Evolutionary conservation across 2,888 invertebrate species (phyloP).

Genomic region (Glaucopsyche alexis): DNA sequence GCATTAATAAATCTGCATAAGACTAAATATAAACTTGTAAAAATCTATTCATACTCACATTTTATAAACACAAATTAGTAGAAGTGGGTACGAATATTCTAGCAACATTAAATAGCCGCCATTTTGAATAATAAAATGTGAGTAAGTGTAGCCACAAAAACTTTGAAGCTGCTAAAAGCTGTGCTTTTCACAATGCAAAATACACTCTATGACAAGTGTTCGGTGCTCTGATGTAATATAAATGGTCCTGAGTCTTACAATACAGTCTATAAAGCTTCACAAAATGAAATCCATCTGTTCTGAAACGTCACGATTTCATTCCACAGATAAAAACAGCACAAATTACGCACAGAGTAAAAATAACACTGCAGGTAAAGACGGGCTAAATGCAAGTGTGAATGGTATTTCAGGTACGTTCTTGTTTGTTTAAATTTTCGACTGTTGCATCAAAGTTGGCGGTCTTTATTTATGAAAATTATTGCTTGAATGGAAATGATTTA

Average conservation of each 20-base stretch:
- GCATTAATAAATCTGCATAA: conserved; percentile 30
- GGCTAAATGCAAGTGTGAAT: conserved; percentile 59
- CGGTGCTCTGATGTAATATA: conserved; percentile 64
- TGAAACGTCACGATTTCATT: conserved; percentile 50
- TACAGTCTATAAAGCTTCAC: conserved; percentile 72
- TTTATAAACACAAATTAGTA: conserved; percentile 21
- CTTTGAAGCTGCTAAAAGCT: conserved; percentile 68
- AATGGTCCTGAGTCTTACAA: conserved; percentile 77
- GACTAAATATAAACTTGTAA: conserved; percentile 30
- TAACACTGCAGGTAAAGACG: conserved; percentile 67
- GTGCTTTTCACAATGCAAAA: conserved; percentile 63
- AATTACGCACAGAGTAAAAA: conserved; percentile 66
- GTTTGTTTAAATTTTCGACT: conserved; percentile 26
- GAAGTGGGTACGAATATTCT: conserved; percentile 27
- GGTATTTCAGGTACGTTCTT: conserved; percentile 39
- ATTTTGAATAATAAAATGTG: conserved; percentile 35
- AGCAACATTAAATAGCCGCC: conserved; percentile 36
- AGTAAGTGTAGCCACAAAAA: conserved; percentile 48
- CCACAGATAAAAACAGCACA: conserved; percentile 67
- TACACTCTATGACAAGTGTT: conserved; percentile 56
- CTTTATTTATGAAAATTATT: neutral
- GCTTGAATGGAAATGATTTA: no score
- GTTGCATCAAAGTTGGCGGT: conserved; percentile 25
- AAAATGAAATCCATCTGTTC: conserved; percentile 52
- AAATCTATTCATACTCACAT: conserved; percentile 9